phyloP scores from a whole-genome alignment of 2,888 invertebrate species.

The Cephus nigrinus region DNA sequence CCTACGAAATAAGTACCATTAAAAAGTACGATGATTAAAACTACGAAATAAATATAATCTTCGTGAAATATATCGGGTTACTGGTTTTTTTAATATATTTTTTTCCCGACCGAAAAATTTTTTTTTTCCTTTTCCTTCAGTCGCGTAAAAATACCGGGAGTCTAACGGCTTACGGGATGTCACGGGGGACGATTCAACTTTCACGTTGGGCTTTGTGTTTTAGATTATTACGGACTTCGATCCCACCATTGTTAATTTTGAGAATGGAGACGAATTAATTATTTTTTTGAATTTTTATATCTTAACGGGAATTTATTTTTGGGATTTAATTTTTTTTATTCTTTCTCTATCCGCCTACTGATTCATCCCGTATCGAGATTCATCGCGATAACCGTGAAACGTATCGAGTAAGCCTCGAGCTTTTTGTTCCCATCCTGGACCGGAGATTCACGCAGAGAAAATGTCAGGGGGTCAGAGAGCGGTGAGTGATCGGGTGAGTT shows the following conservation, averaged over 20 bases:
- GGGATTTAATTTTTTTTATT: not conserved
- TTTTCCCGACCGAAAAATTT: no score
- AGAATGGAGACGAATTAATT: not conserved
- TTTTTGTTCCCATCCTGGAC: not conserved
- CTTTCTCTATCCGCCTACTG: not conserved
- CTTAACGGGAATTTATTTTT: not conserved
- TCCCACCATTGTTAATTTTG: not conserved
- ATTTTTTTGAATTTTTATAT: no score
- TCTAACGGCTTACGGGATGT: not conserved
- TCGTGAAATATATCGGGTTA: not conserved
- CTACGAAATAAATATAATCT: not conserved
- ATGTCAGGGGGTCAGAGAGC: not conserved
- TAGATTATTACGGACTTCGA: not conserved
- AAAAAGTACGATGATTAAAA: no score
- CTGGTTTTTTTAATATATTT: not conserved
- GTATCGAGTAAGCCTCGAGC: not conserved
- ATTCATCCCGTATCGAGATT: not conserved
- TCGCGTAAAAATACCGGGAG: not conserved
- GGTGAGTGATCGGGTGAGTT: constrained; percentile 7
- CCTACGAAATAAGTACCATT: not conserved
- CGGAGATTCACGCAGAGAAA: not conserved
- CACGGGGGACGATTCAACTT: not conserved
- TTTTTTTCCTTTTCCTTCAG: not conserved
- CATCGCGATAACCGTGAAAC: not conserved
- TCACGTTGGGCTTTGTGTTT: not conserved